These are phyloP conservation scores for Hyalella azteca DNA, from an alignment of 2,888 invertebrate species.

Conservation along the genomic window DNA sequence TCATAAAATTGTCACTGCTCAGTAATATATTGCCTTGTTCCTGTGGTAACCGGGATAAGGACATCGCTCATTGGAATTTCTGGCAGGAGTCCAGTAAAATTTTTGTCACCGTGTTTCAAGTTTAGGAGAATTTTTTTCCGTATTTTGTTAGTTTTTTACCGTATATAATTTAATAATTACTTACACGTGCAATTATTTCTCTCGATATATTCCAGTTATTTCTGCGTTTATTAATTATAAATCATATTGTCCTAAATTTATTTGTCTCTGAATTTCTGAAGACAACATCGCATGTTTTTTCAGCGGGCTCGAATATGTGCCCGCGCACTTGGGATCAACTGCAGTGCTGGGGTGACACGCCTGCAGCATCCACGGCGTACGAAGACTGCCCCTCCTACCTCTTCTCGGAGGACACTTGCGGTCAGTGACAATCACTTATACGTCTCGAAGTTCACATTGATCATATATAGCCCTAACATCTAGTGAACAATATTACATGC, in stretches of 20 bases:
- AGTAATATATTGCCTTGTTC: too few relatives aligned
- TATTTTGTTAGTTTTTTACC: not conserved
- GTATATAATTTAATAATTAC: not conserved
- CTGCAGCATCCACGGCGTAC: slow-evolving; percentile 58
- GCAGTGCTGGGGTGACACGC: slow-evolving; percentile 62
- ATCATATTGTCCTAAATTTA: not conserved
- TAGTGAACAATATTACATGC: too few relatives aligned
- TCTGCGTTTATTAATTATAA: not conserved
- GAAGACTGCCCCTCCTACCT: slow-evolving; percentile 61
- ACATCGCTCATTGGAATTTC: too few relatives aligned
- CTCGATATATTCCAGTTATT: not conserved
- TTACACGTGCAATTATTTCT: not conserved
- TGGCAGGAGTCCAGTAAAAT: too few relatives aligned
- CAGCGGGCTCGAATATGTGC: slow-evolving; percentile 58
- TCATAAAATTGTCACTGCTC: too few relatives aligned
- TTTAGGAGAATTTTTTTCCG: too few relatives aligned
- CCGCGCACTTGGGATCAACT: slow-evolving; percentile 64
- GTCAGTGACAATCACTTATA: too few relatives aligned
- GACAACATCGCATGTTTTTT: not conserved
- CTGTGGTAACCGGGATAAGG: too few relatives aligned
- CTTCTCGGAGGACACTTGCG: slow-evolving; percentile 45
- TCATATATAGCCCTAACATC: too few relatives aligned
- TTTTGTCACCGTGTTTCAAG: too few relatives aligned
- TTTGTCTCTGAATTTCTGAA: not conserved
- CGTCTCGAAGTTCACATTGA: too few relatives aligned